Evolutionary conservation across 1,140 invertebrate genomes (phyloP), one percentile per base, ranked within the genome.

Genomic region (Condylostylus longicornis): DNA sequence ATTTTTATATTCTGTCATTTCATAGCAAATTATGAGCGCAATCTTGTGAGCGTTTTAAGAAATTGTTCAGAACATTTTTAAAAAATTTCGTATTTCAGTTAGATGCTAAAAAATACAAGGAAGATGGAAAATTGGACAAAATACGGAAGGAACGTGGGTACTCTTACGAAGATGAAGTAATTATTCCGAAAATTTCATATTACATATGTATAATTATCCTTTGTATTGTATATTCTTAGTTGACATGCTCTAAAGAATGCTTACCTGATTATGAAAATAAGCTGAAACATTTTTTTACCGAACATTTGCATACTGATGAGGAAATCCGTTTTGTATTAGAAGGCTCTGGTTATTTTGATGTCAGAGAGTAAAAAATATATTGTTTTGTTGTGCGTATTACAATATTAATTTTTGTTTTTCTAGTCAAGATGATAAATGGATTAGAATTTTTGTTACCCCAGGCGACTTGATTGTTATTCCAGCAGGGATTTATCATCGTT

Each of bases 241-340:
- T 94, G 35, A 76, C 71, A 18, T 82, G 87, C 43, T 84, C 82
- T 1, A 73, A 79, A 52, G 74, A 84, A 38, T 87, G 78, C 50
- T 60, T 96, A 2, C 70, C 72, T 4, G 82, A 95, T 62, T 96
- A 93, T 62, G 85, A 90, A 45, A 77, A 83, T 48, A 94, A 88
- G 71, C 52, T 97, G 5, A 90, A 90, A 56, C 74, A 67, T 5
- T 98, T 98, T 61, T 96, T 75, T 50, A 72, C 72, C 5, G 95
- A 98, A 60, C 95, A 98, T 65, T 65, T 99, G 30, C 95, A 99
- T 55, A 82, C 83, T 2, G 95, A 98, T 67, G 94, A 98, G 60
- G 95, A 98, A 67, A 94, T 98, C 45, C 75, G 95, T 33, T 74
- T 89, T 31, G 65, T 89, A 33, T 39, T 87, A 14, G 80, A 81